Base-by-base conservation (phyloP, 2,888 invertebrate species). In the Diarsia dahlii region DNA sequence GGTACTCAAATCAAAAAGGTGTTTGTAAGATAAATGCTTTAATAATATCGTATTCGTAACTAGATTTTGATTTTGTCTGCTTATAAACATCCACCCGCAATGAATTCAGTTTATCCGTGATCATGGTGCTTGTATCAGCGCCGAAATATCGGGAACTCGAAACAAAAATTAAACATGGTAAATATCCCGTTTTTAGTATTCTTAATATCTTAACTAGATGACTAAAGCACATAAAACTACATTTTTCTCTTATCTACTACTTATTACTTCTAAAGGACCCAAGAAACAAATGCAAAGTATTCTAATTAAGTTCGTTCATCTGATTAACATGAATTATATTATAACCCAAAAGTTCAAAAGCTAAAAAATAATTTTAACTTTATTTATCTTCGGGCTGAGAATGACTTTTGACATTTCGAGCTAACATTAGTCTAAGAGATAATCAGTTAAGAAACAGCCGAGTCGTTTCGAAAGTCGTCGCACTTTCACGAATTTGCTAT, bases 301-400 rank as follows among this genome's bases (percentile, higher is more conserved):
- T 68, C 23, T 77, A 82, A 78, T 81, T 78, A 72, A 63, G 52
- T 58, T 70, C 28, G 58, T 68, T 52, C 72, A 78, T 73, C 79
- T 65, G 83, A 81, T 81, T 78, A 81, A 69, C 50, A 62, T 78
- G 78, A 82, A 78, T 82, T 70, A 78, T 78, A 78, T 82, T 70
- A 78, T 78, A 63, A 4, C 46, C 20, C 10, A 50, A 54, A 83
- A 81, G 69, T 63, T 83, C 52, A 84, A 54, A 70, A 50, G 54
- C 46, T 54, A 79, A 73, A 74, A 81, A 74, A 74, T 52, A 56
- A 71, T 73, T 83, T 65, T 4, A 68, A 74, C 48, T 79, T 70
- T 67, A 58, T 52, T 71, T 63, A 71, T 78, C 80, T 68, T 48
- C n/a, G 23, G 13, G 15, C 34, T 50, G 12, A 69, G 66, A 62